phyloP scores from a whole-genome alignment of 2,797 vertebrate species.

The Octomys mimax region DNA sequence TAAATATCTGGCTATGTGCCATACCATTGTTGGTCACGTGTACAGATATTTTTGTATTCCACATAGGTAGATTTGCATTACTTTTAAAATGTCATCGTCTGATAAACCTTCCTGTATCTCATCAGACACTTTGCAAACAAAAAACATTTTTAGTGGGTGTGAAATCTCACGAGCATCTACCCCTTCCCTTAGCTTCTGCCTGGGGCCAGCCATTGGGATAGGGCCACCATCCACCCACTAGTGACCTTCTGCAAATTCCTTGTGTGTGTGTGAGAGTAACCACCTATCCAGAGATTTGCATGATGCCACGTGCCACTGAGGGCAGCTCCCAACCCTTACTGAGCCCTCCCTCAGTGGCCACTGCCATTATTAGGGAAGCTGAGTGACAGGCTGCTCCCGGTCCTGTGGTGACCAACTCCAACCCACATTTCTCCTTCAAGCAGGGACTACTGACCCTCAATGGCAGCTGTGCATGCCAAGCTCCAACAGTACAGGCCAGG shows the following conservation, averaged over 20 bases:
- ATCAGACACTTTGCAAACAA: background rate
- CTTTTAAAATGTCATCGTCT: background rate
- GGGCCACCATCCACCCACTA: background rate
- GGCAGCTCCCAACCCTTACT: background rate
- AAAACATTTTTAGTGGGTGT: background rate
- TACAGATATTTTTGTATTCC: background rate
- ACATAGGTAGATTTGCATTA: background rate
- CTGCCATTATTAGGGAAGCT: background rate
- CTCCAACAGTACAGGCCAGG: background rate
- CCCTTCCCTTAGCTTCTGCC: background rate
- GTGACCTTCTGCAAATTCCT: background rate
- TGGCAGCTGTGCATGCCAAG: rapidly evolving
- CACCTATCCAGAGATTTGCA: rapidly evolving
- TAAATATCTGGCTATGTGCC: background rate
- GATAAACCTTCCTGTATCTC: background rate
- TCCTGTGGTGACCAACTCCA: background rate
- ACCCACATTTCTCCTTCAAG: too few relatives aligned
- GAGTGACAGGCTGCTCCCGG: background rate
- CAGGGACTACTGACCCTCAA: background rate
- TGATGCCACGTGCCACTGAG: rapidly evolving
- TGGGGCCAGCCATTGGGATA: background rate
- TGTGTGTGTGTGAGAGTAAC: background rate
- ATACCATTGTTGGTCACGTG: background rate
- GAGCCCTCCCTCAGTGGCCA: background rate
- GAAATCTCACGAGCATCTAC: background rate